Evolutionary conservation across 2,888 invertebrate species (phyloP), one percentile per base, ranked within the genome.

Genomic region (Drosophila eohydei): DNA sequence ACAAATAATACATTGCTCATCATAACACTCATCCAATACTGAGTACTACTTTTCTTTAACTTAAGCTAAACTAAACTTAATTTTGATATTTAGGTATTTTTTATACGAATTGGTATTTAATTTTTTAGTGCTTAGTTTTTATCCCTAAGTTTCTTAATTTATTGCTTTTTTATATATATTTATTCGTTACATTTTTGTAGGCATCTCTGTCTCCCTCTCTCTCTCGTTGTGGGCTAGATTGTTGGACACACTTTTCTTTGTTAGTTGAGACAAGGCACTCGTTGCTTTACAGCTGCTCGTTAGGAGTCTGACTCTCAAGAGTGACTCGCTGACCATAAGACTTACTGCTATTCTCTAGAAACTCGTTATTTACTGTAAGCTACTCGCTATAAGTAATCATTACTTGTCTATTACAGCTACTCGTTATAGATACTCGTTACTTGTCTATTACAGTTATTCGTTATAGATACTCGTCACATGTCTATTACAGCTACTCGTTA

Each of bases 81-180:
- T 62, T 59, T 79, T 40, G 50, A 43, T 62, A 34, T 71, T 83
- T 82, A 85, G 69, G 81, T 77, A 74, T 36, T 63, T 48, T 50
- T 50, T 46, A 64, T 57, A 76, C 73, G 70, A 73, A 86, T 86
- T 86, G 88, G 88, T 74, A 70, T 74, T 83, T 80, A 69, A 80
- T 69, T 74, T 74, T 64, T 32, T 56, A 56, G 34, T 34, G n/a
- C 60, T 78, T 71, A 59, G 57, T 72, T 80, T 32, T 63, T 77
- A 71, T 9, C 9, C 14, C 44, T 89, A 78, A 84, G 48, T 77
- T 87, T 81, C 72, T 89, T 71, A 28, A 28, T 40, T 28, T 38
- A 5, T 58, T 41, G 58, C 0, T n/a, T 1, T 28, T n/a, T 48
- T 2, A 61, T 40, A 30, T 36, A 51, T 16, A 40, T 56, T 54